Percentiles rank a stretch among this genome's conserved stretches.
These are phyloP conservation scores for Megalonaias nervosa DNA, from an alignment of 1,140 invertebrate genomes.

Conservation along the genomic window DNA sequence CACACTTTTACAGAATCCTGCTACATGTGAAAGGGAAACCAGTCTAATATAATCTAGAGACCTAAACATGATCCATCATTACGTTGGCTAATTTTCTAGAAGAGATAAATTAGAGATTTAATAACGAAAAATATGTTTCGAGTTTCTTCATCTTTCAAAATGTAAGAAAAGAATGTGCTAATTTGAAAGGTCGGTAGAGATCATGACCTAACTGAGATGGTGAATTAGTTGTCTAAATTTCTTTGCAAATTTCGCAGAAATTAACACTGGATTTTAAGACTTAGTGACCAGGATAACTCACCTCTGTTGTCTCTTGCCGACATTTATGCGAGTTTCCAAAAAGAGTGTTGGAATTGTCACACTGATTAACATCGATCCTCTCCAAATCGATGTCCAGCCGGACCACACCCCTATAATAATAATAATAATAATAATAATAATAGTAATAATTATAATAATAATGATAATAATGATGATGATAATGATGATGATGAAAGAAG, in stretches of 20 bases:
- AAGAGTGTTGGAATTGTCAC: slow-evolving; percentile 58
- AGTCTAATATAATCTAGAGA: too few species aligned
- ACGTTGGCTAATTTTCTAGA: too few species aligned
- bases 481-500: too few species aligned
- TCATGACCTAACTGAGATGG: background rate
- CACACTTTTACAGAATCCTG: too few species aligned
- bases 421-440: slow-evolving; percentile 73
- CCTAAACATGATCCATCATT: too few species aligned
- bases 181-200: background rate
- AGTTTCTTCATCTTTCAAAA: background rate
- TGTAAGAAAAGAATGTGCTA: background rate
- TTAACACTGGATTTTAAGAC: background rate
- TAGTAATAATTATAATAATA: too few species aligned
- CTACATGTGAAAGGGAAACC: too few species aligned
- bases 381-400: slow-evolving; percentile 69
- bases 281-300: slow-evolving; percentile 42
- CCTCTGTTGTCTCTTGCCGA: slow-evolving; percentile 68
- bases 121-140: too few species aligned
- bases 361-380: slow-evolving; percentile 72
- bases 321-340: slow-evolving; percentile 71
- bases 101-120: too few species aligned
- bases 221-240: background rate
- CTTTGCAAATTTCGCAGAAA: background rate
- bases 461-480: too few species aligned
- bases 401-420: slow-evolving; percentile 75